Conservation (phyloP, 2,113 vertebrate genomes). For the Grantiella picta region DNA sequence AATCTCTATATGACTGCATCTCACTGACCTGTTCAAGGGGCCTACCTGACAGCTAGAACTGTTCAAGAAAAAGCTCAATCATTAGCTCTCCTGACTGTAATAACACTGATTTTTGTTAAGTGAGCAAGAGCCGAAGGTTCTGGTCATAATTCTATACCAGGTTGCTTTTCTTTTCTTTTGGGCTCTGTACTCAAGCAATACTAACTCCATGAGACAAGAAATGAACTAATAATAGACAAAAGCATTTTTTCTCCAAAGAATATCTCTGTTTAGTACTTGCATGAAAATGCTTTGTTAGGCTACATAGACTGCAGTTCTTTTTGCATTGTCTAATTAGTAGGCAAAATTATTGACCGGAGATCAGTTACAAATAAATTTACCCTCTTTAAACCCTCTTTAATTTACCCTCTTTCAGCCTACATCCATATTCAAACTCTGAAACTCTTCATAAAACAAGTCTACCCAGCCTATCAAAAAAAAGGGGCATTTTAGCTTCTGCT, state of each 20-base stretch:
- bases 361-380: not conserved
- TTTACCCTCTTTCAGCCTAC: not conserved
- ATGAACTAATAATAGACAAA: not conserved
- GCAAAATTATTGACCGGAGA: not conserved
- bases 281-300: not conserved
- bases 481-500: not conserved
- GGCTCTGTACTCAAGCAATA: not conserved
- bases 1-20: not conserved
- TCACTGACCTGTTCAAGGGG: not conserved
- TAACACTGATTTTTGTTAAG: not conserved
- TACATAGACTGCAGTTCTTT: not conserved
- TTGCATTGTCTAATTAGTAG: not conserved
- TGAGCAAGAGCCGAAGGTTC: not conserved
- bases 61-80: not conserved
- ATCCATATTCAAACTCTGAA: not conserved
- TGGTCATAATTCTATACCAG: not conserved
- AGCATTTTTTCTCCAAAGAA: not conserved
- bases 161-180: not conserved
- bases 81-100: not conserved
- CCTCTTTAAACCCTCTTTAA: not conserved
- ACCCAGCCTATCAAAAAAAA: not conserved
- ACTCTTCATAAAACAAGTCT: not conserved
- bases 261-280: not conserved
- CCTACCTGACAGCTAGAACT: not conserved
- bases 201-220: not conserved